These are phyloP conservation scores for Oxycera nigricornis DNA, from an alignment of 2,888 invertebrate genomes.

Conservation along the genomic window DNA sequence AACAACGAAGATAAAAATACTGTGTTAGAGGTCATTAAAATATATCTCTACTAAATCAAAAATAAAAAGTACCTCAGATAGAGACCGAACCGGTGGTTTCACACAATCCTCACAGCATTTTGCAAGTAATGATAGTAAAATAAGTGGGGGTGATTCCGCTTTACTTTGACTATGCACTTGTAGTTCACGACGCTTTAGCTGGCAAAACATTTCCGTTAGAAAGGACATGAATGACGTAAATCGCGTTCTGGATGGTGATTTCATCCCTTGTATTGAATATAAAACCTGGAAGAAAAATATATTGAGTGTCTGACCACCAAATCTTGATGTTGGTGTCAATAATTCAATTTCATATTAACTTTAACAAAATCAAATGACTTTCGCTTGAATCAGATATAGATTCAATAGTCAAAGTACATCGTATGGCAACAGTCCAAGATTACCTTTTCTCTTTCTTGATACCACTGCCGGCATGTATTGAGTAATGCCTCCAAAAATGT, in stretches of 20 bases:
- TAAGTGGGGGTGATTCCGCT: constrained; percentile 73
- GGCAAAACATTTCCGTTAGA: constrained; percentile 89
- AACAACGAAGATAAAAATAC: too few relatives aligned
- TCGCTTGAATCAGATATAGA: too few relatives aligned
- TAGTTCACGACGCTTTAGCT: constrained; percentile 74
- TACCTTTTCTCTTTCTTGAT: constrained; percentile 80
- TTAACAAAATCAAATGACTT: too few relatives aligned
- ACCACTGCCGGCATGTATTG: constrained; percentile 90
- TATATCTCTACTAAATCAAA: too few relatives aligned
- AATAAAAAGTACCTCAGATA: constrained; percentile 76
- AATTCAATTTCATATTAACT: too few relatives aligned
- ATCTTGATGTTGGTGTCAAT: too few relatives aligned
- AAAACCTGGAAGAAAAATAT: constrained; percentile 52
- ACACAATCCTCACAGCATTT: constrained; percentile 91
- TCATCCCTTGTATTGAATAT: constrained; percentile 62
- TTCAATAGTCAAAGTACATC: too few relatives aligned
- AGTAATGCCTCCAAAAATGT: constrained; percentile 88
- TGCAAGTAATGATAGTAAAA: constrained; percentile 81
- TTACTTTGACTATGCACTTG: constrained; percentile 65
- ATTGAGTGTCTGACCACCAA: too few relatives aligned
- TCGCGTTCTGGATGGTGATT: constrained; percentile 69
- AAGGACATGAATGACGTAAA: constrained; percentile 88
- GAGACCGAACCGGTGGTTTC: constrained; percentile 79
- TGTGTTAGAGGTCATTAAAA: too few relatives aligned
- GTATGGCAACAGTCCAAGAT: too few relatives aligned